Conservation (phyloP, 2,888 invertebrate species). For the Diplolepis rosae region DNA sequence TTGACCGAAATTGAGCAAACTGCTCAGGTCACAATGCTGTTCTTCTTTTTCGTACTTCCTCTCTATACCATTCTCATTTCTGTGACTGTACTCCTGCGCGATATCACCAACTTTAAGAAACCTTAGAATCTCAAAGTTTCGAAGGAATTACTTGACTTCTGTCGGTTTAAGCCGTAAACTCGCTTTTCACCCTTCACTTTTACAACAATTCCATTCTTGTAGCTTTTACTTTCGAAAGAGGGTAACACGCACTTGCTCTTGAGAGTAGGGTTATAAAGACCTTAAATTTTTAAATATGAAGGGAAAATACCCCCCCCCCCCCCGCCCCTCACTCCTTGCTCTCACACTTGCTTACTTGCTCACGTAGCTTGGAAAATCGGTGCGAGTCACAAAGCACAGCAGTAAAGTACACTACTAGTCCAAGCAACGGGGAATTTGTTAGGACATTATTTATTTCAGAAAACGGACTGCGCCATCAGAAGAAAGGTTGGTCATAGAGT, state of each 20-base stretch:
- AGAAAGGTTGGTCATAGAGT: no score
- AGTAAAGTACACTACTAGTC: no score
- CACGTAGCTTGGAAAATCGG: no score
- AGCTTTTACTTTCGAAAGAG: not conserved
- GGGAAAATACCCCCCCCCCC: no score
- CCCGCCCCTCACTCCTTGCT: no score
- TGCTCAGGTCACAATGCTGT: slow-evolving; percentile 47
- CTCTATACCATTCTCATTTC: slow-evolving; percentile 41
- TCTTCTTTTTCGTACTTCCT: slow-evolving; percentile 35
- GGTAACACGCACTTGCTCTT: not conserved
- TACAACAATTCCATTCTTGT: slow-evolving; percentile 51
- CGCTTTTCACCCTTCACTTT: slow-evolving; percentile 56
- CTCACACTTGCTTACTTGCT: no score
- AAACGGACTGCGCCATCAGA: no score
- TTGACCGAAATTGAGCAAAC: slow-evolving; percentile 54
- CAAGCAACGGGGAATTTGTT: no score
- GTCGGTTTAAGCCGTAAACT: slow-evolving; percentile 57
- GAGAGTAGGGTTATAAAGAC: not conserved
- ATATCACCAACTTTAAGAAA: slow-evolving; percentile 55
- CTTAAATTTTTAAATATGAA: not conserved
- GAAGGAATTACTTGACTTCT: slow-evolving; percentile 53
- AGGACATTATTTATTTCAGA: no score
- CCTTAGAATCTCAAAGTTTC: slow-evolving; percentile 45
- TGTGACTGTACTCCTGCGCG: slow-evolving; percentile 41
- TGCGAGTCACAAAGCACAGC: no score